Evolutionary conservation across 2,888 invertebrate genomes (phyloP), one percentile per base, ranked within the genome.

Genomic region (Epistrophella euchroma): DNA sequence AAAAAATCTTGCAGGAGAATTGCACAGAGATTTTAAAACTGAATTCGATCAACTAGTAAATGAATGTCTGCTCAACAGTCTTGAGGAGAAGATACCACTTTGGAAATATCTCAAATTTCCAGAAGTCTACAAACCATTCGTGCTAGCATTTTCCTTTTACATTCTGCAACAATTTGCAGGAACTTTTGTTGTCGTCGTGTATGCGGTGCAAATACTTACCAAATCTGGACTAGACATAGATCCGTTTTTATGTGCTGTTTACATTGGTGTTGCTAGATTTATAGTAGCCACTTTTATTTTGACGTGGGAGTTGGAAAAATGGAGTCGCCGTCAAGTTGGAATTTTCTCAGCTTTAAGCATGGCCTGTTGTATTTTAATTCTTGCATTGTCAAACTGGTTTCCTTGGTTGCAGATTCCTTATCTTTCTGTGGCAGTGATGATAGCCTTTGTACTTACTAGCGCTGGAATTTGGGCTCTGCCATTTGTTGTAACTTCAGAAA

Each of bases 401-500:
- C 70, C 89, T 2, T 79, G 83, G 62, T 66, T 91, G 3, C 25
- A 32, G 3, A 83, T 92, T 9, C 90, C 91, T 0, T 91, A 90
- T 72, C 74, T 92, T 9, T 90, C 91, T 4, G 91, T 90, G 3
- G 78, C 88, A 4, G 88, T 90, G 6, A 90, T 92, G 40, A 88
- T 92, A 5, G 74, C 90, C 4, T 92, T 88, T 90, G 93, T 88
- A 93, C 94, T 90, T 89, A 95, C 68, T 90, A 95, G 90, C 89
- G 92, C 91, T 13, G 92, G 96, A 0, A 88, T 92, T 1, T 91
- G 95, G 13, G 95, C 96, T 0, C 90, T 96, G 60, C 96, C 96
- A 0, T 96, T 96, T 95, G 94, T 95, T 35, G 94, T 96, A 94
- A 95, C 95, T 87, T 96, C 96, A 0, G 96, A 96, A 91, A 93